Conservation (phyloP, 1,140 invertebrate species). For the Alviniconcha marisindica region DNA sequence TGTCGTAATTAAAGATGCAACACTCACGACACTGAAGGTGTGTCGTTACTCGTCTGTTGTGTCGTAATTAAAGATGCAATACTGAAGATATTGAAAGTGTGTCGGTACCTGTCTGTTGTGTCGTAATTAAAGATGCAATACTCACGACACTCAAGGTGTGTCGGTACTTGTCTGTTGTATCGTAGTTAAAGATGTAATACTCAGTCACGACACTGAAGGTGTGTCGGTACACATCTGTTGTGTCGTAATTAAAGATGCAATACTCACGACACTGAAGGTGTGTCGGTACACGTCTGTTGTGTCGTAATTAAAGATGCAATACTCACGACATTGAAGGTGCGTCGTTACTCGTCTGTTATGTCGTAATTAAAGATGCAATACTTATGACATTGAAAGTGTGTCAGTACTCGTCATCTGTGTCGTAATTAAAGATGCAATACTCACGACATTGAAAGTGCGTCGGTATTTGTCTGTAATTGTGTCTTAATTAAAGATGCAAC, state of each 20-base stretch:
- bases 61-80: too few species aligned
- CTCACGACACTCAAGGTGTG: not conserved
- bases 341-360: not conserved
- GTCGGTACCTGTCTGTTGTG: not conserved
- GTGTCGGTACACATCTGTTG: too few species aligned
- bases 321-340: too few species aligned
- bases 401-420: not conserved
- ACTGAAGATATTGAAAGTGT: too few species aligned
- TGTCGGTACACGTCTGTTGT: too few species aligned
- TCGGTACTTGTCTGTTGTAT: not conserved
- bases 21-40: slow-evolving; percentile 69
- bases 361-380: not conserved
- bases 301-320: too few species aligned
- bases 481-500: not conserved
- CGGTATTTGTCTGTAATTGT: too few species aligned
- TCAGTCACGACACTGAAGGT: too few species aligned
- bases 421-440: too few species aligned
- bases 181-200: too few species aligned
- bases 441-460: too few species aligned
- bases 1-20: not conserved
- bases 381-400: not conserved
- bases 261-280: slow-evolving; percentile 69
- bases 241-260: not conserved
- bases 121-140: not conserved
- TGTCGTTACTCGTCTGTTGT: too few species aligned